Evolutionary conservation across 2,888 invertebrate species (phyloP), one percentile per base, ranked within the genome.

Genomic region (Aphodius sticticus): DNA sequence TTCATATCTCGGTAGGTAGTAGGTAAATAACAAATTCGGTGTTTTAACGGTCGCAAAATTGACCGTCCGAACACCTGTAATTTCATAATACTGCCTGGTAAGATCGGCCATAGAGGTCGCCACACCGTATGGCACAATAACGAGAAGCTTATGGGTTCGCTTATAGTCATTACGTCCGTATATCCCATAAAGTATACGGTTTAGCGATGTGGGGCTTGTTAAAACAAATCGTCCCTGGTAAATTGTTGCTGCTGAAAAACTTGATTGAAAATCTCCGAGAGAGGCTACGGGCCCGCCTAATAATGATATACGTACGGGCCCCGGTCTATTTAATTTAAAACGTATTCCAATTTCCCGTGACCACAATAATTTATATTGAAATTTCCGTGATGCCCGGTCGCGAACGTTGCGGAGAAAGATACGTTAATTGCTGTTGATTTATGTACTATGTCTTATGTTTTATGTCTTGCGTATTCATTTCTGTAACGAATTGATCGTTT

Each of bases 301-400:
- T 79, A 71, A 79, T 77, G 75, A 38, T 38, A 26, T 15, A 80
- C 70, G 70, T 38, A 53, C 53, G 69, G 76, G 38, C 69, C 26
- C 26, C n/a, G 26, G 72, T 15, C 72, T 76, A 69, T 81, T 79
- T 79, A 81, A 81, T 81, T 81, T 81, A 78, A 79, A 70, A 69
- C 71, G 79, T 76, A 79, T 71, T 78, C 77, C 77, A 76, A 77
- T 81, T 79, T 77, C 75, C 71, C 74, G 77, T 77, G 75, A 81
- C 82, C 81, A 76, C 80, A 82, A 80, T 78, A 79, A 80, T 80
- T 83, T 82, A 81, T 79, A 70, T 75, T 69, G 78, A 80, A 79
- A 79, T 78, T 76, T 75, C 80, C 79, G 74, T 37, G 74, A 74
- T 35, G n/a, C 26, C 37, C 74, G n/a, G 26, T 26, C 26, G 26